Conservation (phyloP, 2,113 vertebrate genomes). For the Siniperca knerii region DNA sequence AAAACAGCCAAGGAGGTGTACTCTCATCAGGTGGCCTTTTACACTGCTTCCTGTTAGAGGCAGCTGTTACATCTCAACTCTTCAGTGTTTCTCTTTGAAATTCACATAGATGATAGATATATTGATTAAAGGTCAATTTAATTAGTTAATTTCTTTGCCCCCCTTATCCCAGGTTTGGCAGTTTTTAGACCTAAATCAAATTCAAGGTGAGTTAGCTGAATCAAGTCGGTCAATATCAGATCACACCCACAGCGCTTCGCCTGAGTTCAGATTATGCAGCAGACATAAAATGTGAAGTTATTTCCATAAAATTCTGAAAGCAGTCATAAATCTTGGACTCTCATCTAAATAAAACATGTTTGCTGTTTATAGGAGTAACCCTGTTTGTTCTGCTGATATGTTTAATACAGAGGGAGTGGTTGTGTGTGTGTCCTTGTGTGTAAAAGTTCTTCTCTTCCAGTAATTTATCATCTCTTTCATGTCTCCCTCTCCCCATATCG, state of each 20-base stretch:
- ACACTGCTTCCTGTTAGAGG: constrained; percentile 15
- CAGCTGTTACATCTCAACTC: background rate
- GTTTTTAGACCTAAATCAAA: constrained; percentile 25
- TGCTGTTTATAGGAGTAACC: constrained; percentile 36
- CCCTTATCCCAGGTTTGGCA: constrained; percentile 12
- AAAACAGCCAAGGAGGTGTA: constrained; percentile 51
- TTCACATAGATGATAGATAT: background rate
- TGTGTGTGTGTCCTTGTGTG: constrained; percentile 11
- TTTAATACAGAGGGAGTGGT: constrained; percentile 42
- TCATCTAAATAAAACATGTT: constrained; percentile 62
- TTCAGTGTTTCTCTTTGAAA: constrained; percentile 1
- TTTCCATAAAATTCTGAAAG: constrained; percentile 66
- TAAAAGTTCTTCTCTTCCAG: constrained; percentile 25
- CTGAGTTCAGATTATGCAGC: constrained; percentile 39
- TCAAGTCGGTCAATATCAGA: constrained; percentile 44
- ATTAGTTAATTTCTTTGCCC: constrained; percentile 39
- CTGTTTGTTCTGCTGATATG: constrained; percentile 58
- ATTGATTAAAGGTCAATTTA: constrained; percentile 11
- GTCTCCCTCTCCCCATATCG: background rate
- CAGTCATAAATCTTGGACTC: constrained; percentile 54
- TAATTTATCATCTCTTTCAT: constrained; percentile 39
- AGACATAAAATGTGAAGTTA: constrained; percentile 48
- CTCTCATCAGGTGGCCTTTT: constrained; percentile 25
- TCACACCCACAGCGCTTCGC: constrained; percentile 22
- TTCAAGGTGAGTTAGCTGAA: constrained; percentile 44